Base-by-base conservation (phyloP, 2,888 invertebrate species). In the Aleiodes alternator region DNA sequence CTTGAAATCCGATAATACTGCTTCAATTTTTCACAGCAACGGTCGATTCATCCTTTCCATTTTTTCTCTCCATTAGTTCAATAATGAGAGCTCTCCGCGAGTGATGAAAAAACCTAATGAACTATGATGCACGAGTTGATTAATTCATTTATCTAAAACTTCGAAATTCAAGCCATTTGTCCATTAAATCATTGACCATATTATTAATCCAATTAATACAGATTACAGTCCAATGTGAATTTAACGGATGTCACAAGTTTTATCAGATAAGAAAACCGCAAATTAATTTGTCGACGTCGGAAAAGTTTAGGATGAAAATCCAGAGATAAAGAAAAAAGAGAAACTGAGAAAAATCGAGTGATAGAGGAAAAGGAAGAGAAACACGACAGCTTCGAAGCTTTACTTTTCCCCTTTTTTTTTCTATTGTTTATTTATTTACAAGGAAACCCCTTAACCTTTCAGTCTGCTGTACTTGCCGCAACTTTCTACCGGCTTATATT, bases 401-500 rank as follows among this genome's bases (percentile, higher is more conserved):
- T 72, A 48, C 57, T 71, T 71, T 43, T 57, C 43, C n/a, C 48
- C 34, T 64, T 74, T 59, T 74, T 59, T 76, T 77, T 76, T 72
- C 68, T 74, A 79, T 79, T 83, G 84, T 84, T 88, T 86, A 87
- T 86, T 87, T 87, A 88, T 87, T 86, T 87, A 85, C 85, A 83
- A 80, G 74, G 78, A 78, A 81, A 73, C 80, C 82, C 84, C 84
- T 85, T 83, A 84, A 83, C 84, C 84, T 81, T 81, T 77, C 73
- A 59, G 73, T 75, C 72, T 59, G 61, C n/a, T 56, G 70, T 66
- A 74, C 71, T 57, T 64, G 51, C 73, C 75, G 69, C 66, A 70
- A 74, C 43, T 73, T 69, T 78, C 69, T 68, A 75, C 78, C 76
- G 78, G 76, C 78, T 87, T 86, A 89, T 89, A 88, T 89, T 88